phyloP scores from a whole-genome alignment of 1,140 invertebrate genomes.

The Drosophila lowei region DNA sequence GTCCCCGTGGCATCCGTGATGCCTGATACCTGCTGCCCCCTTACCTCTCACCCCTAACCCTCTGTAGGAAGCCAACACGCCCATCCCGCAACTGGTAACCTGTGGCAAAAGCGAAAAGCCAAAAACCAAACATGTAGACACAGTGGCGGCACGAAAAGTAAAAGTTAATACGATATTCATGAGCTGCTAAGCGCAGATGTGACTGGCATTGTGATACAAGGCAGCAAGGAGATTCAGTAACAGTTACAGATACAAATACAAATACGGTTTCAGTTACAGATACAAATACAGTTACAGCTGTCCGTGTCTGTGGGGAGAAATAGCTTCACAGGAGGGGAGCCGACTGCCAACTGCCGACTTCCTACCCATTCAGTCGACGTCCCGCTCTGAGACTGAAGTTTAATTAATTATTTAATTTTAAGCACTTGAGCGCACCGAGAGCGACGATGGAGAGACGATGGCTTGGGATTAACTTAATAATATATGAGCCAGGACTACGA shows the following conservation, averaged over 20 bases:
- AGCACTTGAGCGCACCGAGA: conserved; percentile 77
- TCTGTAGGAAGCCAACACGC: conserved; percentile 5
- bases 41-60: background rate
- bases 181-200: conserved; percentile 81
- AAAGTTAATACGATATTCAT: conserved; percentile 82
- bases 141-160: conserved; percentile 58
- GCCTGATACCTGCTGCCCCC: conserved; percentile 12
- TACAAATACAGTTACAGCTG: conserved; percentile 17
- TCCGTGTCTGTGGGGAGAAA: too few species aligned
- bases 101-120: conserved; percentile 16
- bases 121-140: conserved; percentile 53
- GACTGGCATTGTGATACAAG: conserved; percentile 74
- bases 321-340: too few species aligned
- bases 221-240: conserved; percentile 32
- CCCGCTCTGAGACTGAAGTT: conserved; percentile 50
- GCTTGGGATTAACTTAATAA: conserved; percentile 78
- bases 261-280: conserved; percentile 7
- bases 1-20: conserved; percentile 19
- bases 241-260: conserved; percentile 13
- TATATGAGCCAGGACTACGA: conserved; percentile 62
- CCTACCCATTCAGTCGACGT: background rate
- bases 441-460: conserved; percentile 68
- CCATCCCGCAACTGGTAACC: conserved; percentile 5
- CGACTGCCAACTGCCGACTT: too few species aligned
- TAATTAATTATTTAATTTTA: conserved; percentile 82